Conservation (phyloP, 1,140 invertebrate genomes). For the Cydia amplana region DNA sequence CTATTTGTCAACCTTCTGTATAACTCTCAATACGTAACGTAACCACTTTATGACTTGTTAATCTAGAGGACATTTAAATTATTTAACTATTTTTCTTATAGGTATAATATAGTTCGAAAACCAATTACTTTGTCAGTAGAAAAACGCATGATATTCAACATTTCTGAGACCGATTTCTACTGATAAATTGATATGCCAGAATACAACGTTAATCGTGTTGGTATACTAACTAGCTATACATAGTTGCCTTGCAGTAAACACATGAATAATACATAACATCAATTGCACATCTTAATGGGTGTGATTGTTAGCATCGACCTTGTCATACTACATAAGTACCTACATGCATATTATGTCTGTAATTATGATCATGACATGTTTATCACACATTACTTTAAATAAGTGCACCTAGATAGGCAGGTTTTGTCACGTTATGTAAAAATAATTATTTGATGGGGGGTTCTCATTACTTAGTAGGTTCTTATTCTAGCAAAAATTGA, state of each 20-base stretch:
- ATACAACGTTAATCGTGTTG: not conserved
- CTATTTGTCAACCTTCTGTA: no score
- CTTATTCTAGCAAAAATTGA: no score
- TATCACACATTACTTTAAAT: not conserved
- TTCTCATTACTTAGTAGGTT: no score
- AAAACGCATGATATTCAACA: no score
- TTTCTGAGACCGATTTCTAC: not conserved
- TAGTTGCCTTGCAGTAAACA: not conserved
- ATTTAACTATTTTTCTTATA: no score
- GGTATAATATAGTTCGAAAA: no score
- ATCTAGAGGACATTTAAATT: no score
- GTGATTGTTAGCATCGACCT: not conserved
- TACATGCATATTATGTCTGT: not conserved
- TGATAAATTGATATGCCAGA: not conserved
- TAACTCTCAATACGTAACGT: no score
- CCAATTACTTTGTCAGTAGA: no score
- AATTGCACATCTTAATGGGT: not conserved
- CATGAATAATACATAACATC: not conserved
- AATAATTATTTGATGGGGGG: no score
- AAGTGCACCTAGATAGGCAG: not conserved
- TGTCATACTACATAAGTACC: not conserved
- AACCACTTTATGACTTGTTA: no score
- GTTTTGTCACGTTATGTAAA: not conserved
- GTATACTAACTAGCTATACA: not conserved
- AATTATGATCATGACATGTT: constrained; percentile 11